phyloP scores from a whole-genome alignment of 2,888 invertebrate species.

The Mesoligia furuncula region DNA sequence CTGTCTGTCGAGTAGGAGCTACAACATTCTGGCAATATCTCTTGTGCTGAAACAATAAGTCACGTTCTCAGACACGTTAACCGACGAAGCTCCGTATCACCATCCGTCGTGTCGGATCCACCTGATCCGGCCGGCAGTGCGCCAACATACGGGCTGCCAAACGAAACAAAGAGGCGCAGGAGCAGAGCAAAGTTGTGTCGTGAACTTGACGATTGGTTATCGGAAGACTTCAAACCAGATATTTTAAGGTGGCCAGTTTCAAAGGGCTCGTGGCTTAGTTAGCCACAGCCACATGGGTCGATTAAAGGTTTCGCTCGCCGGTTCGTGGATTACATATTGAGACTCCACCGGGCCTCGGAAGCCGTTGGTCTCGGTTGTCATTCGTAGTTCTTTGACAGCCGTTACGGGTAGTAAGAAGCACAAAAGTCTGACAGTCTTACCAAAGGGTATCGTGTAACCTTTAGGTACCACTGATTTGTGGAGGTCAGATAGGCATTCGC shows the following conservation, averaged over 20 bases:
- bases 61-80: slow-evolving; percentile 54
- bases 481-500: not conserved
- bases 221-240: not conserved
- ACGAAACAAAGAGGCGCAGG: slow-evolving; percentile 35
- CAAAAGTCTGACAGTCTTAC: not conserved
- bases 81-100: slow-evolving; percentile 8
- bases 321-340: not conserved
- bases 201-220: not conserved
- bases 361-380: not conserved
- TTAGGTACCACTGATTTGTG: not conserved
- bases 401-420: not conserved
- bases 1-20: slow-evolving; percentile 21
- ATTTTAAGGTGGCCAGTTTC: not conserved
- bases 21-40: slow-evolving; percentile 61
- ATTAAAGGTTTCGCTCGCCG: not conserved
- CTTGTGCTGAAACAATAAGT: slow-evolving; percentile 40
- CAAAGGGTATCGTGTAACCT: not conserved
- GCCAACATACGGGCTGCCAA: slow-evolving; percentile 66
- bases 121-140: slow-evolving; percentile 53
- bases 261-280: not conserved
- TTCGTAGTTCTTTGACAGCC: not conserved
- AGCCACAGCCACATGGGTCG: not conserved
- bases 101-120: slow-evolving; percentile 34
- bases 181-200: not conserved
- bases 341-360: not conserved